Conservation (phyloP, 2,888 invertebrate genomes). For the Antheraea assamensis region DNA sequence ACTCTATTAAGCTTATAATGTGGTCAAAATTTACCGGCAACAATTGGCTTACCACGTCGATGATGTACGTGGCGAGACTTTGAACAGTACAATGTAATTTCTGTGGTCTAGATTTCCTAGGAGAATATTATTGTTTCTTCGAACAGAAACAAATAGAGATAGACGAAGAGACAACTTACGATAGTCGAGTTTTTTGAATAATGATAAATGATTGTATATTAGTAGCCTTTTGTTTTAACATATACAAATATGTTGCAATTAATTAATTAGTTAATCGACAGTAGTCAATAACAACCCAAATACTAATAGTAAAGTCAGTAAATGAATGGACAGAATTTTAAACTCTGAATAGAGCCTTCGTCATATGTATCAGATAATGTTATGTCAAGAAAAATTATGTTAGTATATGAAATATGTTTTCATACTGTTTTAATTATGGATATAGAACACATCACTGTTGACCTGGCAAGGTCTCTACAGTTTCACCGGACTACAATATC, state of each 20-base stretch:
- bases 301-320: too few relatives aligned
- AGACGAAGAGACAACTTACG: neutral
- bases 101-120: neutral
- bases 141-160: neutral
- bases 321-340: neutral
- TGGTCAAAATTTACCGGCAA: slow-evolving; percentile 24
- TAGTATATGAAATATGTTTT: neutral
- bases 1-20: slow-evolving; percentile 21
- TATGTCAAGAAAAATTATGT: neutral
- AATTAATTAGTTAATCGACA: too few relatives aligned
- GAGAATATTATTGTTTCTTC: neutral
- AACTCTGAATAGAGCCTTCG: neutral
- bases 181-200: neutral
- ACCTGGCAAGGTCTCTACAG: too few relatives aligned
- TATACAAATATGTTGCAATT: too few relatives aligned
- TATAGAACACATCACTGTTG: too few relatives aligned
- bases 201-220: too few relatives aligned
- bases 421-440: neutral
- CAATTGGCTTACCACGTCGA: slow-evolving; percentile 19
- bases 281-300: too few relatives aligned
- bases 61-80: neutral
- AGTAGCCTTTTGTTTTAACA: too few relatives aligned
- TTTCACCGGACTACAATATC: too few relatives aligned
- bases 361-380: neutral
- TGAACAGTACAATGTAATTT: slow-evolving; percentile 1